Base-by-base conservation (phyloP, 2,888 invertebrate species). In the Spodoptera exigua region DNA sequence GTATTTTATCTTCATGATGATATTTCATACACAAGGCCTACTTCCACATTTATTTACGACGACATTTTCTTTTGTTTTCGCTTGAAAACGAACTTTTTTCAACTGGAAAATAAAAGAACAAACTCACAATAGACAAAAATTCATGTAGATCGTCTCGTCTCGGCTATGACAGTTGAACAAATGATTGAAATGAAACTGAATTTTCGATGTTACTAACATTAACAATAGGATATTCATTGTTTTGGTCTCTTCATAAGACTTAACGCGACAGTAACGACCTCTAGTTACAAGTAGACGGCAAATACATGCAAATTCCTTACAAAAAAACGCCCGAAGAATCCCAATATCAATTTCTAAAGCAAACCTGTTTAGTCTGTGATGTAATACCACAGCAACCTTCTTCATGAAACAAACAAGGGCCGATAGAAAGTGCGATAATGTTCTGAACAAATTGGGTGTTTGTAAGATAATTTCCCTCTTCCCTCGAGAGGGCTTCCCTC, bases 361-460 rank as follows among this genome's bases (percentile, higher is more conserved):
- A 59, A 14, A 27, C 37, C n/a, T 43, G 36, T 37, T 48, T 44
- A 44, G 3, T 11, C 9, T 2, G 3, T 0, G 1, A 11, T 0
- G 32, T 34, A 48, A 49, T 12, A 63, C 16, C n/a, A 51, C 27
- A 4, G 12, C 5, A n/a, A 32, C 10, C 11, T 10, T 34, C n/a
- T 37, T 45, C 52, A 10, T 52, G 27, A 52, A 54, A 53, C 55
- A 67, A 71, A 67, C 51, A 41, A 39, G 17, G 56, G 49, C 45
- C 21, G 53, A 54, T 70, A 36, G 32, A 40, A 40, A 60, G 17
- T 57, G 36, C 16, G 57, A 72, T 67, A 58, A 60, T 62, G 62
- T 46, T 54, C 55, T 12, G 40, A 47, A 47, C 72, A 62, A 61
- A 66, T 71, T 75, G 72, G 75, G 40, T 70, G 74, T 70, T 71